Base-by-base conservation (phyloP, 2,888 invertebrate genomes). In the Fissipunctia ypsillon region DNA sequence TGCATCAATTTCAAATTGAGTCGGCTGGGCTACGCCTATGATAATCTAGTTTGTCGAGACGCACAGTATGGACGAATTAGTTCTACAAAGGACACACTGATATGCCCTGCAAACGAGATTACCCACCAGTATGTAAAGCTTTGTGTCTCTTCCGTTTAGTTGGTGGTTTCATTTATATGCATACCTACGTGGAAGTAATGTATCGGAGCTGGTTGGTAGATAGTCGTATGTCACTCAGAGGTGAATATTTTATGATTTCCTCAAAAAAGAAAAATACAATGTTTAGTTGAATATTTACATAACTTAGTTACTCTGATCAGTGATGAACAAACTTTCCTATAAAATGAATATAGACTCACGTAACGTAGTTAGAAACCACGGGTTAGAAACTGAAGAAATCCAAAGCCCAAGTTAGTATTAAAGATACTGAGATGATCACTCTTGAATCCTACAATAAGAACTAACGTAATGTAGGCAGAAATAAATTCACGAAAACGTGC, bases 11-110 rank as follows among this genome's bases (percentile, higher is more conserved):
- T 19, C 3, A 38, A 65, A 66, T 14, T 14, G 3, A 61, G 38
- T 61, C 19, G 10, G 19, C 25, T 28, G 43, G 16, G 38, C n/a
- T 65, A 9, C 22, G 54, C 45, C 43, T 31, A 38, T 65, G 56
- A 7, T 77, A 72, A 80, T 78, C 68, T 52, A 52, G 78, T 80
- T 82, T 78, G 65, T 60, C 45, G 56, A 68, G 59, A 65, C 19
- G 28, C 56, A 25, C 56, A 25, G 41, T 52, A 45, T 57, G 52
- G 50, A 31, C 60, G 31, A 65, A 57, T 35, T 80, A 50, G 38
- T 73, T 66, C 54, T 52, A 22, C 80, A 45, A 9, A 48, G 54
- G 38, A 41, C 50, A 38, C 56, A 41, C 60, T 35, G n/a, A 48
- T 73, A 60, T 54, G 38, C 52, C 31, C 31, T 57, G 10, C n/a